Conservation (phyloP, 2,888 invertebrate genomes). For the Mamestra brassicae region DNA sequence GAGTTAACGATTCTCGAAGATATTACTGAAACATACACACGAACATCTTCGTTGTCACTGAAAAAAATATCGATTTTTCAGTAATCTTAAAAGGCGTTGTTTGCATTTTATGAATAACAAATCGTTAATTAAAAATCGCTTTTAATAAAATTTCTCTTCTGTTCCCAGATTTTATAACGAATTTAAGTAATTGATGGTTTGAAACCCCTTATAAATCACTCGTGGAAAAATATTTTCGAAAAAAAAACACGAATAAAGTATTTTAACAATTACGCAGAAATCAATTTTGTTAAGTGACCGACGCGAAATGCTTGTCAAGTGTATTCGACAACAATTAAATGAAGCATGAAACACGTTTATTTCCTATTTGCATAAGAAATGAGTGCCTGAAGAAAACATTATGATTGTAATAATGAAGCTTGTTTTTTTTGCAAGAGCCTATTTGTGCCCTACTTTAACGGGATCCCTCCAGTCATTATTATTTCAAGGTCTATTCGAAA, state of each 20-base stretch:
- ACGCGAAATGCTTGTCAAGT: slow-evolving; percentile 1
- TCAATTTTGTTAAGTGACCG: slow-evolving; percentile 41
- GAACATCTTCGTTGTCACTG: neutral
- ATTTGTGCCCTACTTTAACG: slow-evolving; percentile 59
- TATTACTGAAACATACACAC: neutral
- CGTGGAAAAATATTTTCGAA: slow-evolving; percentile 21
- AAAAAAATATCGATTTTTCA: neutral
- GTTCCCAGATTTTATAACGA: neutral
- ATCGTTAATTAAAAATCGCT: neutral
- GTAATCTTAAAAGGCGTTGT: neutral
- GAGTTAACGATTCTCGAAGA: neutral
- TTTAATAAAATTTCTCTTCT: neutral
- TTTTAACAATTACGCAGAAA: slow-evolving; percentile 16
- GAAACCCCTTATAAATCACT: slow-evolving; percentile 1
- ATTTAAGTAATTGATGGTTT: slow-evolving; percentile 16
- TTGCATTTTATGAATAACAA: slow-evolving; percentile 6
- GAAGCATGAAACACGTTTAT: slow-evolving; percentile 39
- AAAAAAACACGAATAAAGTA: slow-evolving; percentile 28
- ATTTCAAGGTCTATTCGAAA: slow-evolving; percentile 74
- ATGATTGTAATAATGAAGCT: slow-evolving; percentile 62
- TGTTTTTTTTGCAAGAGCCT: slow-evolving; percentile 66
- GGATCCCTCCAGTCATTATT: slow-evolving; percentile 71
- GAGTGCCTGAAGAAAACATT: slow-evolving; percentile 42
- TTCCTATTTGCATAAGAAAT: slow-evolving; percentile 50
- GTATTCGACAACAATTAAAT: slow-evolving; percentile 35